phyloP scores from a whole-genome alignment of 2,113 vertebrate species.

The Corynorhinus townsendii region DNA sequence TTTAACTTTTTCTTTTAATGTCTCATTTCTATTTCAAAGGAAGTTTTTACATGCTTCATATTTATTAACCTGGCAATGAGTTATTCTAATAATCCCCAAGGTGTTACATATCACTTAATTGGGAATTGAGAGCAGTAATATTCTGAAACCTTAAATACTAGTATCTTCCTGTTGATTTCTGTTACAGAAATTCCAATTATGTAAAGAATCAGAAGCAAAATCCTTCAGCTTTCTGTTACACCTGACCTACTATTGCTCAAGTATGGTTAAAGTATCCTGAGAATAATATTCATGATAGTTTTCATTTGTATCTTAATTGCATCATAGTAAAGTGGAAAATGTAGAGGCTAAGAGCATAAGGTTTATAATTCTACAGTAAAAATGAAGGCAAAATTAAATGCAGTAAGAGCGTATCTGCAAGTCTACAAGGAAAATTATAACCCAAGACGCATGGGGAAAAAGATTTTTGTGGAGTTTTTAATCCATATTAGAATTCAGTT shows the following conservation, averaged over 20 bases:
- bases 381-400: slow-evolving; percentile 20
- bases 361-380: not conserved
- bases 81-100: not conserved
- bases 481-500: slow-evolving; percentile 45
- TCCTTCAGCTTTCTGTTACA: not conserved
- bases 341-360: not conserved
- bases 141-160: not conserved
- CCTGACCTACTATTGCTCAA: not conserved
- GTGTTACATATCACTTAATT: not conserved
- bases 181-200: not conserved
- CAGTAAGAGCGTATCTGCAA: not conserved
- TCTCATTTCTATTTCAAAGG: slow-evolving; percentile 15
- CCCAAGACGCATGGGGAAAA: slow-evolving; percentile 67
- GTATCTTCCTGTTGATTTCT: not conserved
- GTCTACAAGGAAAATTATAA: slow-evolving; percentile 60
- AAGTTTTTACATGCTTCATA: slow-evolving; percentile 22
- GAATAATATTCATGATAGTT: slow-evolving; percentile 15
- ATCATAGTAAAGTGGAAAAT: slow-evolving; percentile 19
- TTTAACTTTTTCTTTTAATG: not conserved
- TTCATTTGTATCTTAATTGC: slow-evolving; percentile 22
- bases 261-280: slow-evolving; percentile 22
- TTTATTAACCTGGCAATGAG: not conserved
- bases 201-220: not conserved
- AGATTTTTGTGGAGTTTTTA: slow-evolving; percentile 70
- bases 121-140: slow-evolving; percentile 5